phyloP scores from a whole-genome alignment of 2,113 vertebrate genomes.

The Oncorhynchus tshawytscha region DNA sequence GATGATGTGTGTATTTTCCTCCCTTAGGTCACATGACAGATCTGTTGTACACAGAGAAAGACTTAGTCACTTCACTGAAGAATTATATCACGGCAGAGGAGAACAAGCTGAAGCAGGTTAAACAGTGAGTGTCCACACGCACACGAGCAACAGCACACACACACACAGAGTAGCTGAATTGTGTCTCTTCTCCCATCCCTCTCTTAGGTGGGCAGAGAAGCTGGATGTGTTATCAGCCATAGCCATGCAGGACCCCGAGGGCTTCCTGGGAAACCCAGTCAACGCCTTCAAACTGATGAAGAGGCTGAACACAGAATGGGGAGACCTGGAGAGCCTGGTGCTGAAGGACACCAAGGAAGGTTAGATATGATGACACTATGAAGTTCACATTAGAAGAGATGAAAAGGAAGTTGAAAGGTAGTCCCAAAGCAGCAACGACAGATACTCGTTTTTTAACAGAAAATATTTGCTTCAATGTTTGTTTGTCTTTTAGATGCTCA shows the following conservation, averaged over 20 bases:
- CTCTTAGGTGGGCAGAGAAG: slow-evolving; percentile 89
- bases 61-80: slow-evolving; percentile 94
- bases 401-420: not conserved
- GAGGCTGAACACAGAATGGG: slow-evolving; percentile 94
- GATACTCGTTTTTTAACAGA: not conserved
- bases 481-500: not conserved
- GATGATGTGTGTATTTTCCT: slow-evolving; percentile 35
- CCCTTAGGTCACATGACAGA: slow-evolving; percentile 95
- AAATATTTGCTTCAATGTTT: not conserved
- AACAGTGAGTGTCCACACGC: slow-evolving; percentile 75
- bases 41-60: slow-evolving; percentile 92
- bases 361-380: slow-evolving; percentile 54
- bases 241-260: slow-evolving; percentile 91
- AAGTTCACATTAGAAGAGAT: not conserved
- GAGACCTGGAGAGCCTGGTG: slow-evolving; percentile 89
- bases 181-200: not conserved
- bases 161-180: not conserved
- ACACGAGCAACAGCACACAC: not conserved
- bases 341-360: slow-evolving; percentile 95
- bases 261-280: slow-evolving; percentile 93
- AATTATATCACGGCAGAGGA: slow-evolving; percentile 97
- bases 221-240: slow-evolving; percentile 83
- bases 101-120: slow-evolving; percentile 88
- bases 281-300: slow-evolving; percentile 98
- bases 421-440: not conserved